Base-by-base conservation (phyloP, 2,888 invertebrate genomes). In the Nysson spinosus region DNA sequence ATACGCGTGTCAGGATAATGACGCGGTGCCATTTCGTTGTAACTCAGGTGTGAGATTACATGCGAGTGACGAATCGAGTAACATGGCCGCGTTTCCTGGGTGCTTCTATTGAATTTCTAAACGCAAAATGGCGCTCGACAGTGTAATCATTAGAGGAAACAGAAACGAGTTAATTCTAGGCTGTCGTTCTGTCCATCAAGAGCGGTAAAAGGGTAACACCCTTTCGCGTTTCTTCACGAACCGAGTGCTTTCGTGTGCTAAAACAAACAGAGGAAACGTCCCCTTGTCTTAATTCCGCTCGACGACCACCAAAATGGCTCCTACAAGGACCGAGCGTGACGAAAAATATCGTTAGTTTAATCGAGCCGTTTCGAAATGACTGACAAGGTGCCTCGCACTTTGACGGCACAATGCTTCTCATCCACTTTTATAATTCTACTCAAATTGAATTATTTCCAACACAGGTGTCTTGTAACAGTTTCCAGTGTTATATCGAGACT, bases 111-210 rank as follows among this genome's bases (percentile, higher is more conserved):
- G 72, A 81, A 82, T 78, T 80, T 76, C 64, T 70, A 75, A 71
- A 35, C 54, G 9, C 55, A 78, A 79, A 80, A 78, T 75, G 79
- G 75, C 66, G 63, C 58, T 56, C 52, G 47, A 24, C 50, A 46
- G 49, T 30, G 44, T 52, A 49, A 68, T 77, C 69, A 56, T 56
- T 55, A 55, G 49, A 34, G 49, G 54, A 14, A 58, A 46, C 56
- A 49, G 61, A 70, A 69, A 69, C 69, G 65, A 72, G 73, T 79
- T 84, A 83, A 84, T 84, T 81, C 60, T 69, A 79, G 77, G 72
- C 71, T 84, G 84, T 82, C 84, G 64, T 69, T 62, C 74, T 55
- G 71, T 75, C 80, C 57, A 65, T 72, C 78, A 65, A 51, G 54
- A 51, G 46, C 54, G 30, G 46, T 37, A 51, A 74, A 69, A 71